These are phyloP conservation scores for Sporophila hypoxantha DNA, from an alignment of 2,113 vertebrate genomes.

Conservation along the genomic window DNA sequence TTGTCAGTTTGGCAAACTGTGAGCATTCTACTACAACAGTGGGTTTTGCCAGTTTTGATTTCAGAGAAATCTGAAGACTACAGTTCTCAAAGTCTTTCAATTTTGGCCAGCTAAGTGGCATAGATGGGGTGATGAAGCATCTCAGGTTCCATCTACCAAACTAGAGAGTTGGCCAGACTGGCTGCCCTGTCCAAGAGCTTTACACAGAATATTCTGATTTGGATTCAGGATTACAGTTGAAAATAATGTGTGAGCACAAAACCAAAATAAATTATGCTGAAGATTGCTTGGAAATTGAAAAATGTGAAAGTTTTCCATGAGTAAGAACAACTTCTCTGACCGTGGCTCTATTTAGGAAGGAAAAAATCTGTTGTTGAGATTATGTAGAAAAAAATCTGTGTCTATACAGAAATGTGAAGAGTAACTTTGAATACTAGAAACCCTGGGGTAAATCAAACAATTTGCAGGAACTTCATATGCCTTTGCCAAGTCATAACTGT, in stretches of 20 bases:
- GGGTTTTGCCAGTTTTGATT: background rate
- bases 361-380: background rate
- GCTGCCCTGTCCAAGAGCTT: background rate
- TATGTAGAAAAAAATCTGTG: background rate
- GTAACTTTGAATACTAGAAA: background rate
- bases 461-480: background rate
- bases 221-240: background rate
- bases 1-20: background rate
- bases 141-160: background rate
- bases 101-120: background rate
- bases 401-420: background rate
- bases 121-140: background rate
- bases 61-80: background rate
- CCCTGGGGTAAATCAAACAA: background rate
- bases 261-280: background rate
- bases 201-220: background rate
- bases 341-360: rapidly evolving
- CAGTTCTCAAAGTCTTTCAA: background rate
- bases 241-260: background rate
- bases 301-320: background rate
- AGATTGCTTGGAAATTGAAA: background rate
- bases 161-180: background rate
- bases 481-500: background rate
- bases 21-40: background rate
- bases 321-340: background rate